Evolutionary conservation across 1,140 invertebrate genomes (phyloP).

Genomic region (Diploscapter pachys): DNA sequence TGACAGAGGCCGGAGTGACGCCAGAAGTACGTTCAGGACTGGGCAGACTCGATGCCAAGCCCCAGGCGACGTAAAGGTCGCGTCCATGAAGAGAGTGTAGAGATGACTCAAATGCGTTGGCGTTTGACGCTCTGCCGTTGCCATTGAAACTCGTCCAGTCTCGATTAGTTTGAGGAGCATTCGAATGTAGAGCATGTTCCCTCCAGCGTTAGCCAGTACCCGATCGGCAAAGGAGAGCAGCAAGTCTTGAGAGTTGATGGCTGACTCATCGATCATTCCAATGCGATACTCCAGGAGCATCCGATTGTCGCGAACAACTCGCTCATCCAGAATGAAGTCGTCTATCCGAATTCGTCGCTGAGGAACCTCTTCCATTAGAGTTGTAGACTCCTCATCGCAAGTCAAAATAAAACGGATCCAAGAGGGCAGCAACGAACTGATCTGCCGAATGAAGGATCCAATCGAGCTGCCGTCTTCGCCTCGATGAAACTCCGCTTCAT

Average conservation of each 20-base stretch:
- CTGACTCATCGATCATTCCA: neutral
- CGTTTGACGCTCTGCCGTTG: constrained; percentile 80
- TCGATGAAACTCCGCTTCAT: constrained; percentile 88
- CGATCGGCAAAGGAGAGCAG: constrained; percentile 7
- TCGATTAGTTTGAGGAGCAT: constrained; percentile 65
- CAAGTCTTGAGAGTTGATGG: neutral
- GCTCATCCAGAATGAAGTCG: constrained; percentile 45
- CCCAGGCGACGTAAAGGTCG: constrained; percentile 74
- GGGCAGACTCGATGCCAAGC: constrained; percentile 53
- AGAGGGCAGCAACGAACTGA: constrained; percentile 76
- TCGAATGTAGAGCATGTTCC: constrained; percentile 79
- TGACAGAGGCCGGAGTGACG: constrained; percentile 82
- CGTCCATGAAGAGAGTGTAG: constrained; percentile 86
- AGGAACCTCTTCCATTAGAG: neutral
- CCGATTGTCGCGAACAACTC: constrained; percentile 64
- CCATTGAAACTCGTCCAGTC: constrained; percentile 83
- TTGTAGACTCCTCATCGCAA: neutral
- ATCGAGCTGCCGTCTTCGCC: constrained; percentile 88
- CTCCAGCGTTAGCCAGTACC: constrained; percentile 72
- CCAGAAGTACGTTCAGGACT: constrained; percentile 82
- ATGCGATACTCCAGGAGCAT: constrained; percentile 71
- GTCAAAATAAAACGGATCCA: constrained; percentile 81
- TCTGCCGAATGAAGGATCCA: constrained; percentile 78
- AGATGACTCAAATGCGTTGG: constrained; percentile 87
- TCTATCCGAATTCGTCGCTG: constrained; percentile 72